A percentile compares a stretch with the other conserved stretches of the same genome.
Evolutionary conservation across 2,113 vertebrate genomes (phyloP).

Genomic region (Ochotona princeps): DNA sequence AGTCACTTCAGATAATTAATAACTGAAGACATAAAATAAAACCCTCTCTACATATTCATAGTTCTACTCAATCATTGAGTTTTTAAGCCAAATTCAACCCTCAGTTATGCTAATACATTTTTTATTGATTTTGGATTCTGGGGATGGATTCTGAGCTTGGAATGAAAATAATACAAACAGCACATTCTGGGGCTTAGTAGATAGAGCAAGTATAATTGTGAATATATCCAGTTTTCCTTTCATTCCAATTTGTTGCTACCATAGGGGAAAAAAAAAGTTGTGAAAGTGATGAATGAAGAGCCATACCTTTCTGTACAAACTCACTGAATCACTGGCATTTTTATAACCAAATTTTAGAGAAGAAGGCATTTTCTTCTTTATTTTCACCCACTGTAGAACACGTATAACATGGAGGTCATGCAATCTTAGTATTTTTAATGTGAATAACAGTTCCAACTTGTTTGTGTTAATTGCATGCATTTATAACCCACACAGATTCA

Average conservation of each 20-base stretch:
- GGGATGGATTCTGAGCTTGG: constrained; percentile 59
- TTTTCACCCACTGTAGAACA: constrained; percentile 35
- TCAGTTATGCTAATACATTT: constrained; percentile 55
- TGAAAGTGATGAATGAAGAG: constrained; percentile 53
- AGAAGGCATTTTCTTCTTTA: constrained; percentile 48
- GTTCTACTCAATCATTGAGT: not conserved
- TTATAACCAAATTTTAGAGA: constrained; percentile 59
- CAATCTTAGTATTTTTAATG: not conserved
- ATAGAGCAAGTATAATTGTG: constrained; percentile 45
- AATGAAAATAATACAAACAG: constrained; percentile 59
- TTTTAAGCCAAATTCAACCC: constrained; percentile 58
- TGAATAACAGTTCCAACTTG: constrained; percentile 32
- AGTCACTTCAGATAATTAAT: constrained; percentile 35
- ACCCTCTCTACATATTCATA: not conserved
- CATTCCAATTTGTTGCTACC: constrained; percentile 55
- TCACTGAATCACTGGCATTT: constrained; percentile 53
- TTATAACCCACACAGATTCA: constrained; percentile 62
- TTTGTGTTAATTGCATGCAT: constrained; percentile 63
- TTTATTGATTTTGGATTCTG: constrained; percentile 64
- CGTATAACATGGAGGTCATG: too few species aligned
- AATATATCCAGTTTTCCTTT: constrained; percentile 41
- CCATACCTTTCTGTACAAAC: constrained; percentile 35
- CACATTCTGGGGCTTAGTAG: constrained; percentile 58
- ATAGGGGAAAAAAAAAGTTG: constrained; percentile 14
- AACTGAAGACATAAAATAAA: not conserved